These are phyloP conservation scores for Nemoura dubitans DNA, from an alignment of 2,888 invertebrate species.

Conservation along the genomic window DNA sequence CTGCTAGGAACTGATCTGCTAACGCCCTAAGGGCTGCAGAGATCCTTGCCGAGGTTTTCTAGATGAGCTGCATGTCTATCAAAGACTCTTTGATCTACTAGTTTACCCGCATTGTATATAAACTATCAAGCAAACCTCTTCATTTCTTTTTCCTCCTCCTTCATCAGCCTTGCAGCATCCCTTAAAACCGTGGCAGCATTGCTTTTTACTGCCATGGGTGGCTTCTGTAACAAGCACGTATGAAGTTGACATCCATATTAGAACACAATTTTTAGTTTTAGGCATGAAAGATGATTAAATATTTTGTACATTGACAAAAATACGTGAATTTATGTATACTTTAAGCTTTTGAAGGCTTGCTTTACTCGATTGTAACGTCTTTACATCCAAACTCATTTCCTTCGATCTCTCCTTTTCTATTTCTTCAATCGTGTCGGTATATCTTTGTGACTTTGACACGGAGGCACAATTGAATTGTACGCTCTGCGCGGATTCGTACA, in stretches of 20 bases:
- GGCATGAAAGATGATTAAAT: too few relatives aligned
- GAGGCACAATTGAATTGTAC: not conserved
- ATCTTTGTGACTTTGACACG: constrained; percentile 18
- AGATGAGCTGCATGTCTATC: too few relatives aligned
- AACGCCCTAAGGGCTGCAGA: not conserved
- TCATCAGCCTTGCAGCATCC: constrained; percentile 35
- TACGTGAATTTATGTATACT: too few relatives aligned
- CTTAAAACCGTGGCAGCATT: constrained; percentile 43
- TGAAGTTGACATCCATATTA: not conserved
- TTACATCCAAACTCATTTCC: not conserved
- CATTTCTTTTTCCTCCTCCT: constrained; percentile 34
- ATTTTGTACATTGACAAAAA: too few relatives aligned
- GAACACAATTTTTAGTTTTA: not conserved
- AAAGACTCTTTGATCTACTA: not conserved
- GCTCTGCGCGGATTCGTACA: not conserved
- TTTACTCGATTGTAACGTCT: not conserved
- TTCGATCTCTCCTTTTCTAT: constrained; percentile 15
- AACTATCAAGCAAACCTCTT: constrained; percentile 13
- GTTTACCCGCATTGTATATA: not conserved
- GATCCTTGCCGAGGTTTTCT: not conserved
- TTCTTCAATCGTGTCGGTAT: constrained; percentile 8
- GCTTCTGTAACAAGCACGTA: constrained; percentile 29
- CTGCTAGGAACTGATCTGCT: not conserved
- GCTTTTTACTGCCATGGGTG: constrained; percentile 36
- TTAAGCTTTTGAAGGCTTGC: not conserved